Conservation (phyloP, 2,113 vertebrate species). For the Falcunculus frontatus region DNA sequence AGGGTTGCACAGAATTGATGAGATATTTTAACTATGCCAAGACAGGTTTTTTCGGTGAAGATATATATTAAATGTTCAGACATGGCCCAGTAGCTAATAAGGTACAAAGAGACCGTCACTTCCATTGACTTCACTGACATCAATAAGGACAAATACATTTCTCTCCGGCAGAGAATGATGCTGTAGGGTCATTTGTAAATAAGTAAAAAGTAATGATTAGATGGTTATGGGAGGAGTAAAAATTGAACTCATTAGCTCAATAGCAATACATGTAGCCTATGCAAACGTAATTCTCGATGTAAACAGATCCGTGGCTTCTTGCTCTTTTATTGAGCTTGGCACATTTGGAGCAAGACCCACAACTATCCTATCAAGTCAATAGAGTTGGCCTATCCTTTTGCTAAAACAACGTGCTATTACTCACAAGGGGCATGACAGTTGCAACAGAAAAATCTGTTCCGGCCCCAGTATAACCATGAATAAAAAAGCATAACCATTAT, state of each 20-base stretch:
- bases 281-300: not conserved
- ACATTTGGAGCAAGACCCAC: not conserved
- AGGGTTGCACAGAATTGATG: not conserved
- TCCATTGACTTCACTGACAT: not conserved
- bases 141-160: not conserved
- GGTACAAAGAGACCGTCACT: not conserved
- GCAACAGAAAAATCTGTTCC: not conserved
- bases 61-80: not conserved
- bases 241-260: not conserved
- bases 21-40: not conserved
- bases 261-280: not conserved
- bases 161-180: not conserved
- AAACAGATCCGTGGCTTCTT: not conserved
- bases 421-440: not conserved
- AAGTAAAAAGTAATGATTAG: not conserved
- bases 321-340: not conserved
- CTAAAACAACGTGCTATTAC: not conserved
- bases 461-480: not conserved
- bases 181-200: not conserved
- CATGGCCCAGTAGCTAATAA: not conserved
- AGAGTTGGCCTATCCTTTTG: rapidly evolving
- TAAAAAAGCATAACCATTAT: not conserved
- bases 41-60: not conserved
- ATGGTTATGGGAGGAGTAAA: not conserved
- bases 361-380: not conserved